Evolutionary conservation across 2,888 invertebrate species (phyloP).

Genomic region (Xylocampa areola): DNA sequence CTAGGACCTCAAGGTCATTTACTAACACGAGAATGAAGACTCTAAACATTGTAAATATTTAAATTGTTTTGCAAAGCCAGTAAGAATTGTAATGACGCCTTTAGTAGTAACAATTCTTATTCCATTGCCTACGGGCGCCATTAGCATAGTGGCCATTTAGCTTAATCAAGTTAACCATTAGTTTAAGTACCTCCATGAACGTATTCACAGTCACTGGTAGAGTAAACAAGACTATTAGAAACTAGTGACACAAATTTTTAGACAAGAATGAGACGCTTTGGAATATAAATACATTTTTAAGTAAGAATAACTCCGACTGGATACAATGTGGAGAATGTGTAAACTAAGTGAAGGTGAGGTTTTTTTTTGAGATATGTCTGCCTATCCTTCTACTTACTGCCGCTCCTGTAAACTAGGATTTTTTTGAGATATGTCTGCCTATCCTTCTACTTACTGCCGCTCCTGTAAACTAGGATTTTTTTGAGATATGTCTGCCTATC

Average conservation of each 20-base stretch:
- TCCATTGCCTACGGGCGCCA: constrained; percentile 3
- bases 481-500: too few relatives aligned
- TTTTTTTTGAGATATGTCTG: too few relatives aligned
- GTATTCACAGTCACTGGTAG: neutral
- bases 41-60: constrained; percentile 20
- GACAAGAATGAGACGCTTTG: too few relatives aligned
- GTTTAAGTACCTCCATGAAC: constrained; percentile 14
- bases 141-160: constrained; percentile 28
- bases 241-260: neutral
- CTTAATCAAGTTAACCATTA: constrained; percentile 30
- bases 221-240: constrained; percentile 25
- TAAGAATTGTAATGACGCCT: constrained; percentile 25
- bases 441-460: too few relatives aligned
- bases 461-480: too few relatives aligned
- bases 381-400: too few relatives aligned
- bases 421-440: too few relatives aligned
- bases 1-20: neutral
- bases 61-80: constrained; percentile 14
- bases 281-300: too few relatives aligned
- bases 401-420: too few relatives aligned
- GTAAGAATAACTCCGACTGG: too few relatives aligned
- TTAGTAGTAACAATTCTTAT: constrained; percentile 21
- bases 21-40: constrained; percentile 2
- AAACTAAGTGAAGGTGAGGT: too few relatives aligned
- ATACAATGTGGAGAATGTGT: too few relatives aligned